Conservation (phyloP, 2,888 invertebrate genomes). For the Dromius quadrimaculatus region DNA sequence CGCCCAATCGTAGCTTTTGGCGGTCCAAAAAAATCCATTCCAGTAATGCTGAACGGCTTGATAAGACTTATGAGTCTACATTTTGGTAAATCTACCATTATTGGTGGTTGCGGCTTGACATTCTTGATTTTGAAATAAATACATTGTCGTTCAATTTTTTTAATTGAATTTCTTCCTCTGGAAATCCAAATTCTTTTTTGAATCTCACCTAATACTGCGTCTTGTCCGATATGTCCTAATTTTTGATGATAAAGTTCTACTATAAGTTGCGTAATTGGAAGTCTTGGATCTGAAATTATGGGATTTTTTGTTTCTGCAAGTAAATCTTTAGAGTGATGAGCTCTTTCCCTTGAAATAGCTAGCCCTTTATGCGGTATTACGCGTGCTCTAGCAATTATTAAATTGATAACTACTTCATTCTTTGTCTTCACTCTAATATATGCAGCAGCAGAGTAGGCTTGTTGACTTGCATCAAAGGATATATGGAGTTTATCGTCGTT, state of each 20-base stretch:
- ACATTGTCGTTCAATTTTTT: background rate
- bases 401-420: slow-evolving; percentile 51
- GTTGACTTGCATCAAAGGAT: slow-evolving; percentile 54
- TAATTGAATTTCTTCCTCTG: background rate
- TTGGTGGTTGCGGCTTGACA: background rate
- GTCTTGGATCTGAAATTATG: slow-evolving; percentile 55
- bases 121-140: background rate
- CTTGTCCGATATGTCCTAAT: background rate
- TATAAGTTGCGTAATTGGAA: slow-evolving; percentile 33
- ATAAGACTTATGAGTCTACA: background rate
- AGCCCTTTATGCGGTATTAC: too few relatives aligned
- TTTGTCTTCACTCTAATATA: slow-evolving; percentile 52
- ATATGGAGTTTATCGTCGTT: slow-evolving; percentile 31
- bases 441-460: slow-evolving; percentile 55
- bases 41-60: too few relatives aligned
- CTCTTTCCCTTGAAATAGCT: too few relatives aligned
- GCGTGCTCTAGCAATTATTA: slow-evolving; percentile 56
- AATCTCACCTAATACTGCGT: background rate
- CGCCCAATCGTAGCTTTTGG: too few relatives aligned
- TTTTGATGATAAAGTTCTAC: background rate
- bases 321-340: too few relatives aligned
- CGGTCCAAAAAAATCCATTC: too few relatives aligned
- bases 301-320: slow-evolving; percentile 56
- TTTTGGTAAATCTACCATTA: slow-evolving; percentile 1
- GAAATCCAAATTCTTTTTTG: background rate